Conservation (phyloP, 2,797 vertebrate genomes). For the Brotula barbata region DNA sequence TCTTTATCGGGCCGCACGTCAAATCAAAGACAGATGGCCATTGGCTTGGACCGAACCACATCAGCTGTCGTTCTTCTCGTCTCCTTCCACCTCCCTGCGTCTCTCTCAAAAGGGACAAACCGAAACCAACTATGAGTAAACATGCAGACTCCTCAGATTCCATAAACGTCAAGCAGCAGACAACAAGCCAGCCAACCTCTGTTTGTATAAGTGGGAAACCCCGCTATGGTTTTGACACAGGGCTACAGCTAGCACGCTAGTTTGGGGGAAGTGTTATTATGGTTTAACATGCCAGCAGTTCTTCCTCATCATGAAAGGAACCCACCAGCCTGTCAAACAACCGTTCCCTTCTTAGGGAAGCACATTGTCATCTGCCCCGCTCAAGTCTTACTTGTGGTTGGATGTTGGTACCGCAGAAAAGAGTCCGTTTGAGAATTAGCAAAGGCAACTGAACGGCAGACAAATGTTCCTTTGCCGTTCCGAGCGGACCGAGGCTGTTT, state of each 20-base stretch:
- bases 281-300: slow-evolving; percentile 74
- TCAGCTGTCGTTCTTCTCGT: slow-evolving; percentile 75
- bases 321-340: slow-evolving; percentile 75
- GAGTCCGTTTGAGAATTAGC: slow-evolving; percentile 51
- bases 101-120: slow-evolving; percentile 66
- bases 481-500: slow-evolving; percentile 6
- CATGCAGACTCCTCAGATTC: slow-evolving; percentile 70
- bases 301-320: slow-evolving; percentile 70
- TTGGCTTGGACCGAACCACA: slow-evolving; percentile 66
- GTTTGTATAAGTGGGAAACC: slow-evolving; percentile 69
- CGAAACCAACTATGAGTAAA: slow-evolving; percentile 75
- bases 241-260: slow-evolving; percentile 60
- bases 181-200: slow-evolving; percentile 57
- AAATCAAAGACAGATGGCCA: slow-evolving; percentile 78
- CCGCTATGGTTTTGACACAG: slow-evolving; percentile 54
- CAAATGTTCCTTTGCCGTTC: slow-evolving; percentile 49
- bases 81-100: slow-evolving; percentile 62
- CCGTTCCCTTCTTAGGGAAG: slow-evolving; percentile 50
- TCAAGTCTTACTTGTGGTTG: slow-evolving; percentile 55
- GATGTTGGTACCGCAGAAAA: slow-evolving; percentile 28
- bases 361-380: slow-evolving; percentile 55
- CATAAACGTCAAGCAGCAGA: slow-evolving; percentile 64
- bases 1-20: slow-evolving; percentile 66
- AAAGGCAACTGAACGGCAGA: slow-evolving; percentile 34
- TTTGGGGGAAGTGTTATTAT: slow-evolving; percentile 70